Evolutionary conservation across 2,113 vertebrate species (phyloP).

Genomic region (Planiliza haematocheilus): DNA sequence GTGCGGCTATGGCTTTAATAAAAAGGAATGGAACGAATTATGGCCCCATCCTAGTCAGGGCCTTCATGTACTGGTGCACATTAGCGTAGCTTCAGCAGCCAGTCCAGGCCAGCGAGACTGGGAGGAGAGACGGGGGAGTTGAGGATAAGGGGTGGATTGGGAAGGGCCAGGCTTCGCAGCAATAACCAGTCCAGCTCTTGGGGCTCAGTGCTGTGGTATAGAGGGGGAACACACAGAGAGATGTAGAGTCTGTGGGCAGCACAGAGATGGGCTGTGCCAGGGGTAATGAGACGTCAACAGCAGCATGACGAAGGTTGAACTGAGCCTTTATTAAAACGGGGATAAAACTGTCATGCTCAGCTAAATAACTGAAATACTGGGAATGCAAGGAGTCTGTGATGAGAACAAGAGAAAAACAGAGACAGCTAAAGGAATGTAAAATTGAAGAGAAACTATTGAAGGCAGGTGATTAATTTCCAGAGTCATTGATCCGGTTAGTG

Average conservation of each 20-base stretch:
- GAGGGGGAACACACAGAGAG: constrained; percentile 58
- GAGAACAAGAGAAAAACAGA: constrained; percentile 7
- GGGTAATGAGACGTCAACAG: constrained; percentile 37
- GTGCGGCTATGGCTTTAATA: constrained; percentile 79
- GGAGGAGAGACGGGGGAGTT: neutral
- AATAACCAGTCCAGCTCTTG: constrained; percentile 45
- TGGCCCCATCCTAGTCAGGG: constrained; percentile 66
- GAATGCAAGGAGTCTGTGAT: constrained; percentile 20
- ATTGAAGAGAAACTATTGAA: constrained; percentile 9
- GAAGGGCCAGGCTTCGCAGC: constrained; percentile 42
- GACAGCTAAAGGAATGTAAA: constrained; percentile 20
- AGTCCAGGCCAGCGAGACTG: constrained; percentile 58
- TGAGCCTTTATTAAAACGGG: constrained; percentile 47
- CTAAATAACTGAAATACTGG: constrained; percentile 30
- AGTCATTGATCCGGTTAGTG: neutral
- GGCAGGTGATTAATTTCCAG: neutral
- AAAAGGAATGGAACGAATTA: constrained; percentile 83
- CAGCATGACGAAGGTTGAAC: constrained; percentile 43
- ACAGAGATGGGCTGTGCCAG: constrained; percentile 1
- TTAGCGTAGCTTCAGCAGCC: constrained; percentile 62
- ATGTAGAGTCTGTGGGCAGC: constrained; percentile 41
- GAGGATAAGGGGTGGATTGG: constrained; percentile 2
- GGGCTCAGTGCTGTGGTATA: constrained; percentile 36
- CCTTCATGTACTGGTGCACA: constrained; percentile 66
- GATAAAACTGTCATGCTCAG: constrained; percentile 31